Percentiles rank a stretch among this genome's conserved stretches.
Conservation (phyloP, 2,888 invertebrate genomes). For the Caenorhabditis becei region DNA sequence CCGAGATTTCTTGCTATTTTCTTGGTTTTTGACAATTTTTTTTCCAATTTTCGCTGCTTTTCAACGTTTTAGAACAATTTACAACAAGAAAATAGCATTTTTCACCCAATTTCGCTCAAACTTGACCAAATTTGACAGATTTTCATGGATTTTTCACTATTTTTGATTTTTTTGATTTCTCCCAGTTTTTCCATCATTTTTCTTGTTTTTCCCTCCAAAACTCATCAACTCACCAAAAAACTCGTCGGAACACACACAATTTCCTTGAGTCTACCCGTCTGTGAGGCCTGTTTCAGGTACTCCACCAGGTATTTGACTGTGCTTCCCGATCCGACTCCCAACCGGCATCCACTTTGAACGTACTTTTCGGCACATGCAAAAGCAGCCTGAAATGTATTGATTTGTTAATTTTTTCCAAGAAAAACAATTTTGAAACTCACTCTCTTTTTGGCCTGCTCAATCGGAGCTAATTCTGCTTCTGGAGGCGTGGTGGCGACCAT, state of each 20-base stretch:
- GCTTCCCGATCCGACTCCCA: conserved; percentile 80
- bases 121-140: too few species aligned
- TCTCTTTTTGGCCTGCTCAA: conserved; percentile 59
- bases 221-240: conserved; percentile 56
- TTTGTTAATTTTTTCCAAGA: not conserved
- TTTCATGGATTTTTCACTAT: too few species aligned
- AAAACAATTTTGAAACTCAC: conserved; percentile 39
- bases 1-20: too few species aligned
- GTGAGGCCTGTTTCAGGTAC: conserved; percentile 71
- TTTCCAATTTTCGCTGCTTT: too few species aligned
- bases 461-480: conserved; percentile 54
- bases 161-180: not conserved
- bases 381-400: conserved; percentile 38
- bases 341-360: conserved; percentile 69
- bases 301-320: conserved; percentile 79
- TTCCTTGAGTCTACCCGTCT: conserved; percentile 69
- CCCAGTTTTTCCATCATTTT: not conserved
- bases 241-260: conserved; percentile 80
- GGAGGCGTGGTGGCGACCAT: conserved; percentile 49
- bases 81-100: too few species aligned
- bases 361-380: conserved; percentile 70
- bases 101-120: too few species aligned
- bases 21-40: too few species aligned
- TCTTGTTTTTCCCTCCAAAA: conserved; percentile 70
- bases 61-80: too few species aligned